Conservation (phyloP, 37 sponge, comb jelly and placozoan species). For the Beroe forskalii region DNA sequence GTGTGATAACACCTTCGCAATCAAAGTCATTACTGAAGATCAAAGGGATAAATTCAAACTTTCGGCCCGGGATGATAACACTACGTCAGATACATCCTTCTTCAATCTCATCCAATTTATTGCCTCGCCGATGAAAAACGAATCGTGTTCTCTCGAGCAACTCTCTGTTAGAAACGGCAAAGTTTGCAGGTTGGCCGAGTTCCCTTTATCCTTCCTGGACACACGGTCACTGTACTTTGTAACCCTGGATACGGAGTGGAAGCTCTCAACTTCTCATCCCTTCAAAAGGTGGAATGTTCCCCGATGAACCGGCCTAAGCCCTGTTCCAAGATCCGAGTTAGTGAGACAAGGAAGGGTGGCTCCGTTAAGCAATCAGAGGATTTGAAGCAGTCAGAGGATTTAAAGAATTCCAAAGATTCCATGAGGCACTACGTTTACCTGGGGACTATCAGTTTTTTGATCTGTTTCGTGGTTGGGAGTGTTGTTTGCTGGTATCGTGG, state of each 20-base stretch:
- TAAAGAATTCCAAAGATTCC: too few species aligned
- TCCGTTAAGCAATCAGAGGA: too few species aligned
- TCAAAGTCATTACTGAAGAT: neutral
- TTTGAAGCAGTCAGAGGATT: too few species aligned
- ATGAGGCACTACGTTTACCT: too few species aligned
- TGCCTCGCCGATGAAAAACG: neutral
- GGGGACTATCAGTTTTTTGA: too few species aligned
- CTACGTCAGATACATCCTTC: neutral
- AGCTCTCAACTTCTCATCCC: neutral
- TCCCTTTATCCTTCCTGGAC: slow-evolving; percentile 5
- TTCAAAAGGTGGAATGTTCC: neutral
- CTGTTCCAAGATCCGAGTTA: neutral
- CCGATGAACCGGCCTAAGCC: neutral
- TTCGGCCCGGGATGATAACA: neutral
- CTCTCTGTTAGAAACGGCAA: neutral
- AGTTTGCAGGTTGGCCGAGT: too few species aligned
- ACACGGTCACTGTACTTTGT: neutral
- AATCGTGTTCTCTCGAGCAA: neutral
- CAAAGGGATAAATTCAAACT: neutral
- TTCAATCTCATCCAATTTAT: neutral
- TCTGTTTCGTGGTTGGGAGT: too few species aligned
- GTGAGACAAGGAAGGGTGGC: neutral
- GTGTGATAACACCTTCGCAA: neutral
- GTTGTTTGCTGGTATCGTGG: too few species aligned
- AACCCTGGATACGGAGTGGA: neutral